A percentile compares a stretch with the other conserved stretches of the same genome.
phyloP scores from a whole-genome alignment of 2,113 vertebrate genomes.

The Illadopsis cleaveri region DNA sequence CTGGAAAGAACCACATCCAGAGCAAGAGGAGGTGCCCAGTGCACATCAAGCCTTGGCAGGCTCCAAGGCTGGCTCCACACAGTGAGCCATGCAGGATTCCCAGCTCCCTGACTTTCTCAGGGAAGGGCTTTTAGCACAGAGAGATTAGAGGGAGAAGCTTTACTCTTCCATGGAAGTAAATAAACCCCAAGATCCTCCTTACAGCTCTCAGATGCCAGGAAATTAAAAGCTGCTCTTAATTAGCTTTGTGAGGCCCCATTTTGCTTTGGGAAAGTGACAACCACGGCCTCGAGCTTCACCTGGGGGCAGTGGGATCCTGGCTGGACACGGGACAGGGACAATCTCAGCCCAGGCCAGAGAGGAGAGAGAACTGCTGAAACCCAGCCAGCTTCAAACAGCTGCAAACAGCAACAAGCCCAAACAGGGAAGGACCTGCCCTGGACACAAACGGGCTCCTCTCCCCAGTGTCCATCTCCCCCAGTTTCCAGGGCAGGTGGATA shows the following conservation, averaged over 20 bases:
- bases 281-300: fast-evolving
- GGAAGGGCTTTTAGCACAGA: not conserved
- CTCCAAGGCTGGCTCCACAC: not conserved
- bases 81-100: fast-evolving
- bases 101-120: not conserved
- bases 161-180: not conserved
- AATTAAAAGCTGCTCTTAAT: slow-evolving; percentile 55
- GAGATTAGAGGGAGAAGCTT: not conserved
- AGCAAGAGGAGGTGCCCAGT: not conserved
- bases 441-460: not conserved
- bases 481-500: fast-evolving
- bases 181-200: slow-evolving; percentile 1
- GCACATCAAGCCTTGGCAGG: not conserved
- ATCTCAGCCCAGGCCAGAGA: not conserved
- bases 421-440: not conserved
- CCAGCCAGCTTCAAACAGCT: not conserved
- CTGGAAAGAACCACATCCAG: not conserved
- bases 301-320: not conserved
- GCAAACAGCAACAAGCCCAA: not conserved
- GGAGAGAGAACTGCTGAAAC: not conserved
- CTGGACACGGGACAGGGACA: fast-evolving
- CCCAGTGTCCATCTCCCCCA: not conserved
- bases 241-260: not conserved
- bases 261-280: slow-evolving; percentile 26
- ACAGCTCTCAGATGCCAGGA: not conserved